A percentile compares a stretch with the other conserved stretches of the same genome.
These are phyloP conservation scores for Atrichornis clamosus DNA, from an alignment of 2,113 vertebrate species.

Conservation along the genomic window DNA sequence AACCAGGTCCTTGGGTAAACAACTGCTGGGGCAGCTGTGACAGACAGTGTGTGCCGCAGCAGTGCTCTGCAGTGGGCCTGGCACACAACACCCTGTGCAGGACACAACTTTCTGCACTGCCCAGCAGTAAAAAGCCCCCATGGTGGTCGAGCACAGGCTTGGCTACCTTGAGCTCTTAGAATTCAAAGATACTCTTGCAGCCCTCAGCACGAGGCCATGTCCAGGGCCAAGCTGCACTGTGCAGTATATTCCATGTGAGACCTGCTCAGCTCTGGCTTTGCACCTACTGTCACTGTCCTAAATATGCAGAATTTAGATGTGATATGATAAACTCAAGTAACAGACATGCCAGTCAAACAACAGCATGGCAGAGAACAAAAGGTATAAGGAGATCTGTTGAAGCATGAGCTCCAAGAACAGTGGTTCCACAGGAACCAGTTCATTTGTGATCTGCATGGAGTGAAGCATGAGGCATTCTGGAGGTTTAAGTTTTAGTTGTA, in stretches of 20 bases:
- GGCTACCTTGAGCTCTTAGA: background rate
- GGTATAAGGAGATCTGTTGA: background rate
- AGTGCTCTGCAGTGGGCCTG: background rate
- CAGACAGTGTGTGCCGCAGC: background rate
- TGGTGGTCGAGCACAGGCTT: background rate
- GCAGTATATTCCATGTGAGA: background rate
- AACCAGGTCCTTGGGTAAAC: background rate
- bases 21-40: background rate
- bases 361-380: background rate
- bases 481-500: background rate
- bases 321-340: background rate
- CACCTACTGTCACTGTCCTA: background rate
- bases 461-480: background rate
- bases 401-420: background rate
- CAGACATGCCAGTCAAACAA: background rate
- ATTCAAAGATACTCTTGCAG: background rate
- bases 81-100: background rate
- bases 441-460: background rate
- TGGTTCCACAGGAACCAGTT: background rate
- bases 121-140: background rate
- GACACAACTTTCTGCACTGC: background rate
- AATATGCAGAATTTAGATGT: background rate
- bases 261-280: background rate
- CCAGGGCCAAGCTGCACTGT: background rate
- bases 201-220: background rate